A percentile compares a stretch with the other conserved stretches of the same genome.
Conservation (phyloP, 2,888 invertebrate species). For the Empis stercorea region DNA sequence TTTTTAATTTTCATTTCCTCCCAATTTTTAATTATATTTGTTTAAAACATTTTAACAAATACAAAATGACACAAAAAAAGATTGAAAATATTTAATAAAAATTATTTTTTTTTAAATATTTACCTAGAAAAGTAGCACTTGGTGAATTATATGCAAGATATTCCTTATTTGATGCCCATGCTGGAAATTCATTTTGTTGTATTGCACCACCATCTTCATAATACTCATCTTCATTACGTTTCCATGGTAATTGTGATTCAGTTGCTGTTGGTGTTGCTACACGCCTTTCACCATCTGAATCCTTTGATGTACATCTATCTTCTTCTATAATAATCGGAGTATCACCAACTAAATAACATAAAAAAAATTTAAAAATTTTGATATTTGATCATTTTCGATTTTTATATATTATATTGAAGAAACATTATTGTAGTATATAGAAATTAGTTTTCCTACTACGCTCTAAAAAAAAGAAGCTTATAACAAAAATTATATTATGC, state of each 20-base stretch:
- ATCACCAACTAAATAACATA: constrained; percentile 25
- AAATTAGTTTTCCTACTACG: no score
- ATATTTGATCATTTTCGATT: no score
- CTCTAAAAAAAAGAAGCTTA: no score
- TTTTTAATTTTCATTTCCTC: no score
- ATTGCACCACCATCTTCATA: constrained; percentile 52
- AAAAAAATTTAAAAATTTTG: constrained; percentile 1
- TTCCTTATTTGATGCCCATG: constrained; percentile 92
- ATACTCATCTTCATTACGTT: constrained; percentile 65
- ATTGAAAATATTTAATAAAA: no score
- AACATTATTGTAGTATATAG: not conserved
- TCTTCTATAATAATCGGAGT: constrained; percentile 29
- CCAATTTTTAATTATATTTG: no score
- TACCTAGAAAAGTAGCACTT: constrained; percentile 82
- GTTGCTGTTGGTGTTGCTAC: constrained; percentile 80
- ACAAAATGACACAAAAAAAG: no score
- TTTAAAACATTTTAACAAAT: no score
- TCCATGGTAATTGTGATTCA: constrained; percentile 87
- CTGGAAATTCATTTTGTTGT: constrained; percentile 80
- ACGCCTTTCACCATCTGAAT: constrained; percentile 49
- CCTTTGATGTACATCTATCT: constrained; percentile 28
- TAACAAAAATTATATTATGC: no score
- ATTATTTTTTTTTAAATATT: constrained; percentile 12
- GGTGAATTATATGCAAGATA: constrained; percentile 85
- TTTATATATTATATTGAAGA: no score